Conservation (phyloP, 2,113 vertebrate species). For the Hemicordylus capensis region DNA sequence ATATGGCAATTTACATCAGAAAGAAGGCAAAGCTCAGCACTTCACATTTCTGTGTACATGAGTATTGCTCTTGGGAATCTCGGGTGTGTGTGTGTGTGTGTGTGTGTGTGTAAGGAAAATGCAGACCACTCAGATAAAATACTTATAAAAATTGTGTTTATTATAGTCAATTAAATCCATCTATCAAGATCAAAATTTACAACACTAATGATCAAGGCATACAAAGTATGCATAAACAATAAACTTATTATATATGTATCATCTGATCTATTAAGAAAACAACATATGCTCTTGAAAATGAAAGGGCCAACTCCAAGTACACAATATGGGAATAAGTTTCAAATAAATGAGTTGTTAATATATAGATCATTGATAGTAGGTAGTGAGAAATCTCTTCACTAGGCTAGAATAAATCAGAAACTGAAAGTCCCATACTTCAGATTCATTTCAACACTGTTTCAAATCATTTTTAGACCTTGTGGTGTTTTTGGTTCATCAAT, state of each 20-base stretch:
- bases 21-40: constrained; percentile 53
- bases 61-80: constrained; percentile 36
- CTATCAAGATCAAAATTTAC: not conserved
- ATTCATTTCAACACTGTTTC: too few relatives aligned
- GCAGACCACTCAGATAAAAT: constrained; percentile 34
- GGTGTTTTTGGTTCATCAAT: too few relatives aligned
- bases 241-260: not conserved
- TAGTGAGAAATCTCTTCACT: not conserved
- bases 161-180: not conserved
- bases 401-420: not conserved
- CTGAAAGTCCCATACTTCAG: not conserved
- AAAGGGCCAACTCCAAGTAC: not conserved
- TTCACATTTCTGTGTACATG: constrained; percentile 48
- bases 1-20: constrained; percentile 62
- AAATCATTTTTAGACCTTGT: too few relatives aligned
- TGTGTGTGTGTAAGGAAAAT: constrained; percentile 23
- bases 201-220: not conserved
- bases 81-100: too few relatives aligned
- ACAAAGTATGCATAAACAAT: not conserved
- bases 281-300: not conserved
- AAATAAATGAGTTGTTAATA: not conserved
- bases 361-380: not conserved
- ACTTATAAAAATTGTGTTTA: constrained; percentile 1
- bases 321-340: not conserved
- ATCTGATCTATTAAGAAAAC: not conserved